Percentiles rank a stretch among this genome's conserved stretches.
Conservation (phyloP, 2,113 vertebrate species). For the Eulemur macaco region DNA sequence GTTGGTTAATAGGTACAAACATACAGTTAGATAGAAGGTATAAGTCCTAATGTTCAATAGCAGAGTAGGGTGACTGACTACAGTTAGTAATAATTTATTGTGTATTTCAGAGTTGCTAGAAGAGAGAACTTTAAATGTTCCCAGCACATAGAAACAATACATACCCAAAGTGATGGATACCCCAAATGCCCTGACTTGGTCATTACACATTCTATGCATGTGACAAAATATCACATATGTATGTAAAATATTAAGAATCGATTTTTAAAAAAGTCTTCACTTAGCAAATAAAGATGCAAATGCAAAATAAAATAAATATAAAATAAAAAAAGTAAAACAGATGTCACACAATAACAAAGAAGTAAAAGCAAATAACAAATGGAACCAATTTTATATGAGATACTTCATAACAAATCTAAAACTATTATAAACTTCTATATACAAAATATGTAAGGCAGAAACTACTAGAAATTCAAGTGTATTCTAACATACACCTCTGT, state of each 20-base stretch:
- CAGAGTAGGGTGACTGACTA: neutral
- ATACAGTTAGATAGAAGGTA: neutral
- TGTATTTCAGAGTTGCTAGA: neutral
- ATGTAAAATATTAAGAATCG: neutral
- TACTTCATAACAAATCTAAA: neutral
- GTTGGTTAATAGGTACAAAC: neutral
- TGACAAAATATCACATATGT: neutral
- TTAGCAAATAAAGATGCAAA: neutral
- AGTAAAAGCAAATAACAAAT: constrained; percentile 35
- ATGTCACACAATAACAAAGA: neutral
- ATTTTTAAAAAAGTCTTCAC: neutral
- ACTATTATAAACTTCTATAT: neutral
- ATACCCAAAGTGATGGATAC: neutral
- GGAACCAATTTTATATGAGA: neutral
- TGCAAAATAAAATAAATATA: neutral
- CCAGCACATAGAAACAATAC: neutral
- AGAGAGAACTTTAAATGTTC: neutral
- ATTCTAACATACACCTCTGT: neutral
- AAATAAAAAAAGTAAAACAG: neutral
- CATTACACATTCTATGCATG: neutral
- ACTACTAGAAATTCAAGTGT: neutral
- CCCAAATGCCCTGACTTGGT: neutral
- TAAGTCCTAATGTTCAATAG: neutral
- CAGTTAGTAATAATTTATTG: neutral
- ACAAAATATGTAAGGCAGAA: neutral